Evolutionary conservation across 2,888 invertebrate species (phyloP), one percentile per base, ranked within the genome.

Genomic region (Eristalinus aeneus): DNA sequence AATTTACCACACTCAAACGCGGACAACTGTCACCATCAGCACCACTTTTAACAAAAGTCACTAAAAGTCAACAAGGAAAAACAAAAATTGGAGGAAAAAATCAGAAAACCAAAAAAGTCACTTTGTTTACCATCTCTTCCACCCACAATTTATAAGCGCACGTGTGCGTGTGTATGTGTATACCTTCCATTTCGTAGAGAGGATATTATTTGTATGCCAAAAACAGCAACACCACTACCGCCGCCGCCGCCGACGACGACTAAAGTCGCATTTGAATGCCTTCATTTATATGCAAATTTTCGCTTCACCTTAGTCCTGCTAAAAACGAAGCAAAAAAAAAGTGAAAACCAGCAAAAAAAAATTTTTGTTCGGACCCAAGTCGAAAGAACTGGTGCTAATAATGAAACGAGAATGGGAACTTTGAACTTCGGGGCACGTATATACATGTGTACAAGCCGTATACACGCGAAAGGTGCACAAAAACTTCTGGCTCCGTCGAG

Each of bases 251-350:
- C 61, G 61, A 27, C 79, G 72, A 81, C 76, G 72, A 76, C 72
- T 64, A 69, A 77, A 81, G 85, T 75, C 86, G 61, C 77, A 82
- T 86, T 86, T 86, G 86, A 86, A 86, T 82, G 86, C 90, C 91
- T 91, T 91, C 91, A 91, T 91, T 91, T 91, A 91, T 90, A 91
- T 91, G 91, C 90, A 91, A 91, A 91, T 91, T 91, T 90, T 77
- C 76, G 90, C 88, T 90, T 90, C 89, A 89, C 89, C 90, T 87
- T 88, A 71, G 85, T 65, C 60, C 73, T 73, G 56, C 72, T 39
- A 69, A 67, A 71, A 74, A 75, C 36, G 36, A 32, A 16, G 12
- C 5, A 53, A 31, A 58, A 27, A 75, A 65, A 58, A 58, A 58
- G n/a, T 4, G 31, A 39, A 46, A 46, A 46, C 0, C n/a, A 27